Conservation (phyloP, 2,113 vertebrate genomes). For the Mesocricetus auratus region DNA sequence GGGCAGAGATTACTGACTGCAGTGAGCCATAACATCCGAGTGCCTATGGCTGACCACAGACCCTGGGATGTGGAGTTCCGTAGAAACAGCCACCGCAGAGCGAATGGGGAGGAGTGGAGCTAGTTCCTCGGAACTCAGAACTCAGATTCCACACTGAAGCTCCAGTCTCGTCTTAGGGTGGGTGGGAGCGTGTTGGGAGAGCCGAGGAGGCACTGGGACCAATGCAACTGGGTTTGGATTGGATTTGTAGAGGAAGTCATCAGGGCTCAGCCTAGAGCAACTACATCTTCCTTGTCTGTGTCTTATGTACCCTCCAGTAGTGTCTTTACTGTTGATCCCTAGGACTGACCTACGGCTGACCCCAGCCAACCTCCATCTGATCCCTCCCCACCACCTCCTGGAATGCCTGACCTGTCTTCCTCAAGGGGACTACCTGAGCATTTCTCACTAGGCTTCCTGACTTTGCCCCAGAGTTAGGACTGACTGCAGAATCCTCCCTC, state of each 20-base stretch:
- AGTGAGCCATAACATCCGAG: not conserved
- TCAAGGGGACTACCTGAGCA: not conserved
- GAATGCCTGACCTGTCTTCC: not conserved
- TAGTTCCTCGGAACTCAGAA: not conserved
- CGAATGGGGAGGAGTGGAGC: not conserved
- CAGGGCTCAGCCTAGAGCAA: not conserved
- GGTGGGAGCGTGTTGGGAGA: not conserved
- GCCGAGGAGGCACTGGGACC: not conserved
- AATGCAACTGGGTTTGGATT: not conserved
- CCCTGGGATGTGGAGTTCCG: not conserved
- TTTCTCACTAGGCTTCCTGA: not conserved
- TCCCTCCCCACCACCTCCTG: not conserved
- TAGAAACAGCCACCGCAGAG: not conserved
- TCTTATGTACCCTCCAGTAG: not conserved
- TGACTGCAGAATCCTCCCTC: too few species aligned
- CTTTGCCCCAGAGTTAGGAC: not conserved
- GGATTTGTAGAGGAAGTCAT: not conserved
- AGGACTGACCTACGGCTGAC: constrained; percentile 58
- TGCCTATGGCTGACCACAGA: not conserved
- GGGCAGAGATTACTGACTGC: not conserved
- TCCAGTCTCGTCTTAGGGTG: not conserved
- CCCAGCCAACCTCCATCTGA: not conserved
- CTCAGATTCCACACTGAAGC: not conserved
- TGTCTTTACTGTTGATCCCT: not conserved
- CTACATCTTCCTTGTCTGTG: not conserved